Conservation (phyloP, 2,888 invertebrate genomes). For the Arrhopalites spinosus region DNA sequence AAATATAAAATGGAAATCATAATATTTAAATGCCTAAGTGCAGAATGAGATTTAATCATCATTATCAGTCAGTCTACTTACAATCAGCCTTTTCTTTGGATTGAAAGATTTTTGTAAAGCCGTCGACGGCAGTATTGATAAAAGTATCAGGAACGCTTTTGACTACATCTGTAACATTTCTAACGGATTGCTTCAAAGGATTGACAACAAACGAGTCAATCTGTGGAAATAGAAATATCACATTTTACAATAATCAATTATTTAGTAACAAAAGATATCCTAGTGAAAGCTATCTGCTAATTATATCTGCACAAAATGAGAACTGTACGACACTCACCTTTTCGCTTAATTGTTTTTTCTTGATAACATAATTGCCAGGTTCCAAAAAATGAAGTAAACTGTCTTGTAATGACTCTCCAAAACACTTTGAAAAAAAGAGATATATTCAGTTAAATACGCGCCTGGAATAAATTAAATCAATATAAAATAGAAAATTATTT, state of each 20-base stretch:
- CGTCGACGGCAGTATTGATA: conserved; percentile 76
- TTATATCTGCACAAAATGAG: not conserved
- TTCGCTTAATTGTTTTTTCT: conserved; percentile 55
- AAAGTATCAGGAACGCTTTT: conserved; percentile 86
- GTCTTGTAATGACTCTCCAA: conserved; percentile 55
- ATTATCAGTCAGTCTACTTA: too few relatives aligned
- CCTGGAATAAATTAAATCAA: not conserved
- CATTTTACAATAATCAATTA: not conserved
- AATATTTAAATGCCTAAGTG: too few relatives aligned
- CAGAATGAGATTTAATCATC: too few relatives aligned
- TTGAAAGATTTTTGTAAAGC: conserved; percentile 77
- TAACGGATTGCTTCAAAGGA: conserved; percentile 81
- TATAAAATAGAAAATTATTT: not conserved
- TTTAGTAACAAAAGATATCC: not conserved
- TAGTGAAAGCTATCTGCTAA: too few relatives aligned
- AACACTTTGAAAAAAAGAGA: conserved; percentile 43
- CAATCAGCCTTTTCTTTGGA: too few relatives aligned
- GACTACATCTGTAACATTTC: conserved; percentile 73
- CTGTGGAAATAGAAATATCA: conserved; percentile 59
- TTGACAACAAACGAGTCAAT: conserved; percentile 77
- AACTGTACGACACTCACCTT: conserved; percentile 35
- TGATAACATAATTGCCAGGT: conserved; percentile 53
- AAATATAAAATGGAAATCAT: too few relatives aligned
- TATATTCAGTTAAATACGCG: not conserved
- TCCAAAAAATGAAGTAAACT: conserved; percentile 55